Evolutionary conservation across 2,888 invertebrate genomes (phyloP).

Genomic region (Lepidochrysops patricia): DNA sequence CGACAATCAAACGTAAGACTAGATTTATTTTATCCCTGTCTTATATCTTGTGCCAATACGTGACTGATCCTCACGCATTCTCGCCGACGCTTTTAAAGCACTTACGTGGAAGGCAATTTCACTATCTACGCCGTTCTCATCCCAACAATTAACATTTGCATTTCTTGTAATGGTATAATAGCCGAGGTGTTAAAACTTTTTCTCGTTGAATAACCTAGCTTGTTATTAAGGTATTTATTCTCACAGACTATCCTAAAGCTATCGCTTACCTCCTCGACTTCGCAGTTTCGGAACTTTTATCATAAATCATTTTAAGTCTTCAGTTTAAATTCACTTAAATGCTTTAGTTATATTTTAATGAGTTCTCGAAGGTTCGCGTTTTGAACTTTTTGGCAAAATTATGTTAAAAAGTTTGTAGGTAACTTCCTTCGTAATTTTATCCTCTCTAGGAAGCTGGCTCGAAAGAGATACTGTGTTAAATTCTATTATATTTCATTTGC

Average conservation of each 20-base stretch:
- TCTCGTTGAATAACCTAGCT: neutral
- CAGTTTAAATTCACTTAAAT: neutral
- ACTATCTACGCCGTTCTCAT: conserved; percentile 5
- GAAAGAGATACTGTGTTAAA: too few relatives aligned
- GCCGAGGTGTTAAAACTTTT: neutral
- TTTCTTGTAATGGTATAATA: neutral
- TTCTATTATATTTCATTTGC: too few relatives aligned
- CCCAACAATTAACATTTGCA: conserved; percentile 7
- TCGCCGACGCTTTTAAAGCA: conserved; percentile 22
- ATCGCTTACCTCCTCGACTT: neutral
- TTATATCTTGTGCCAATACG: conserved; percentile 66
- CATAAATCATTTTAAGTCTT: neutral
- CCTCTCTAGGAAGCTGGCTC: too few relatives aligned
- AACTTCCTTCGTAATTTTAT: neutral
- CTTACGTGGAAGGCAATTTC: conserved; percentile 14
- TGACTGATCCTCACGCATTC: conserved; percentile 69
- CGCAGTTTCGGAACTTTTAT: neutral
- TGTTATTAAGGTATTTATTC: neutral
- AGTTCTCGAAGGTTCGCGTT: neutral
- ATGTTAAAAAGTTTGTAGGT: neutral
- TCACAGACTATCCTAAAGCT: neutral
- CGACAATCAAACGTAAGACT: conserved; percentile 37
- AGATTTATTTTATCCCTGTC: conserved; percentile 60
- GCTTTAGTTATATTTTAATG: neutral
- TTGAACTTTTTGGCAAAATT: neutral